Conservation (phyloP, 2,888 invertebrate genomes). For the Spicauda simplicius region DNA sequence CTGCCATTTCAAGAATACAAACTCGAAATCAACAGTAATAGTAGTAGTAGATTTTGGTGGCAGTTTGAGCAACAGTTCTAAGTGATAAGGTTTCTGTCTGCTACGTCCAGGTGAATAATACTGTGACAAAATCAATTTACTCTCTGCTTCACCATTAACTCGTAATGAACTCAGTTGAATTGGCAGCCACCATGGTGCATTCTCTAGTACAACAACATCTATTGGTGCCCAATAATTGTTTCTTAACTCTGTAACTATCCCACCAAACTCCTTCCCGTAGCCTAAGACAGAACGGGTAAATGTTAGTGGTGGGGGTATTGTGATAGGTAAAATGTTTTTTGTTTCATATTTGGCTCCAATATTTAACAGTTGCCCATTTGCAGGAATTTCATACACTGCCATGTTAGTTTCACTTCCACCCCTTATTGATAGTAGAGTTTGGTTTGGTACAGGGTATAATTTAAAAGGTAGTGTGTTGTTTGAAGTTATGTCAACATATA, state of each 20-base stretch:
- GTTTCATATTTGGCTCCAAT: slow-evolving; percentile 86
- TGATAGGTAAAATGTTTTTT: slow-evolving; percentile 77
- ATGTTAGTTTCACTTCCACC: slow-evolving; percentile 88
- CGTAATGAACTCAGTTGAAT: slow-evolving; percentile 95
- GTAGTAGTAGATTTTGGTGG: slow-evolving; percentile 92
- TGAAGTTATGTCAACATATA: slow-evolving; percentile 92
- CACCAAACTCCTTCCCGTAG: slow-evolving; percentile 96
- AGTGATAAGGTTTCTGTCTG: slow-evolving; percentile 92
- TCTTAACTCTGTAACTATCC: slow-evolving; percentile 92
- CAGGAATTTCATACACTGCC: slow-evolving; percentile 89
- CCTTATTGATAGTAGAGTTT: slow-evolving; percentile 84
- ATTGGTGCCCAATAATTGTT: slow-evolving; percentile 92
- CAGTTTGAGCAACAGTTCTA: slow-evolving; percentile 92
- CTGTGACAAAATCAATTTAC: slow-evolving; percentile 83
- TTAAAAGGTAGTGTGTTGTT: slow-evolving; percentile 86
- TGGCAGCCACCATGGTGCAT: slow-evolving; percentile 95
- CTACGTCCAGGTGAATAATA: slow-evolving; percentile 91
- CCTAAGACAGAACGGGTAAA: slow-evolving; percentile 94
- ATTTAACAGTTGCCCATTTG: slow-evolving; percentile 86
- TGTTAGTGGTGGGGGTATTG: slow-evolving; percentile 87
- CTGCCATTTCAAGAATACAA: slow-evolving; percentile 98
- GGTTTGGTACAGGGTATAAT: slow-evolving; percentile 86
- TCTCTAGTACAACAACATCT: slow-evolving; percentile 93
- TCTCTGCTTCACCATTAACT: slow-evolving; percentile 86
- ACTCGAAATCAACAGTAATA: slow-evolving; percentile 95